Evolutionary conservation across 1,140 invertebrate species (phyloP).

Genomic region (Drosophila rufa): DNA sequence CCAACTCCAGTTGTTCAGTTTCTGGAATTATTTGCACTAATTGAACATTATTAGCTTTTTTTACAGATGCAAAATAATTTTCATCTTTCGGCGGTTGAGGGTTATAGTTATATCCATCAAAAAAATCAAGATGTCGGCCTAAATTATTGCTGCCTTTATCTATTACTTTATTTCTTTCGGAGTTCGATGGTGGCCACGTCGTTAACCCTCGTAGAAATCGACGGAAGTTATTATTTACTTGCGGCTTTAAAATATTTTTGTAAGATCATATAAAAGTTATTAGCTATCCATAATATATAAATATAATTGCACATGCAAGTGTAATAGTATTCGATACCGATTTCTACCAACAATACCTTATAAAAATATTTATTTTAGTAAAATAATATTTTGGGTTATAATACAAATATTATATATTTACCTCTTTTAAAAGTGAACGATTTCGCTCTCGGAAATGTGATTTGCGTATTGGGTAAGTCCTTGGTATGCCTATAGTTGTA

Average conservation of each 20-base stretch:
- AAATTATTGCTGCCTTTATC: conserved; percentile 17
- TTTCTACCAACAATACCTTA: not conserved
- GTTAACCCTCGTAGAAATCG: conserved; percentile 36
- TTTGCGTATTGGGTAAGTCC: conserved; percentile 63
- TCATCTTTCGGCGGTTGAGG: not conserved
- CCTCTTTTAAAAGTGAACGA: conserved; percentile 71
- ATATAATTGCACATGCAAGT: not conserved
- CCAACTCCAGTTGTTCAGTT: conserved; percentile 13
- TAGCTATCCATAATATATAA: not conserved
- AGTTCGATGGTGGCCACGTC: conserved; percentile 10
- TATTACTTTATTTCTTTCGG: conserved; percentile 3
- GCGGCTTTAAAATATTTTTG: conserved; percentile 36
- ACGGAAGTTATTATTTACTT: conserved; percentile 45
- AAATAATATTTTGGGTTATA: not conserved
- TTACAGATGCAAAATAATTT: conserved; percentile 4
- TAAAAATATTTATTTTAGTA: not conserved
- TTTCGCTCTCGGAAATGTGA: conserved; percentile 79
- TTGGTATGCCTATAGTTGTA: conserved; percentile 53
- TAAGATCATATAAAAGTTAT: not conserved
- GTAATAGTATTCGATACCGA: not conserved
- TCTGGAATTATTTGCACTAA: conserved; percentile 2
- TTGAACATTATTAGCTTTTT: conserved; percentile 4
- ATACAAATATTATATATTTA: conserved; percentile 26
- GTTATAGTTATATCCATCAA: conserved; percentile 10
- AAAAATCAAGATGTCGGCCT: not conserved